phyloP scores from a whole-genome alignment of 2,888 invertebrate genomes.

The Griposia aprilina region DNA sequence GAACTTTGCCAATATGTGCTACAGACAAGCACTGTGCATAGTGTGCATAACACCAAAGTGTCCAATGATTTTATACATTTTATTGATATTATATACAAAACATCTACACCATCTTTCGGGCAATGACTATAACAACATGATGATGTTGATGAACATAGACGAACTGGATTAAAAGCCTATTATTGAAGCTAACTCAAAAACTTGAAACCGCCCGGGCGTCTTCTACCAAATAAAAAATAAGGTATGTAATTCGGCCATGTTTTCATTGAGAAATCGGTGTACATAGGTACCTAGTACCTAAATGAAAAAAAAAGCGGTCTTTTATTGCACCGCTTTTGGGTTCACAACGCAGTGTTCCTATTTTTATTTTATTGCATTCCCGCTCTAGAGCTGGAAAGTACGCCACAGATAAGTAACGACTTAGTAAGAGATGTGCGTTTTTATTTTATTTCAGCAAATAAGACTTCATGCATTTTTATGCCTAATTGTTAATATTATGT shows the following conservation, averaged over 20 bases:
- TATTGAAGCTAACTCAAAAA: background rate
- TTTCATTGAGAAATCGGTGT: too few relatives aligned
- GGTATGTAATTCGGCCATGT: background rate
- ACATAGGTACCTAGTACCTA: too few relatives aligned
- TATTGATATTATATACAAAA: background rate
- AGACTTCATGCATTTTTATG: background rate
- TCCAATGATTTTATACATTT: background rate
- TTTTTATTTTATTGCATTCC: background rate
- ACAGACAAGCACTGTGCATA: background rate
- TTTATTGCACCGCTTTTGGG: background rate
- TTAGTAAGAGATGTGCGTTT: background rate
- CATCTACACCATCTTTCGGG: background rate
- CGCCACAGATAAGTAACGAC: background rate
- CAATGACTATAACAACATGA: slow-evolving; percentile 1
- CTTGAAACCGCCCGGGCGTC: background rate
- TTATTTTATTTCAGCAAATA: background rate
- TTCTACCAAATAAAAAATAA: background rate
- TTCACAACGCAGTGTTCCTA: too few relatives aligned
- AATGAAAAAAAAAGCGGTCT: too few relatives aligned
- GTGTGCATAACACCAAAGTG: background rate
- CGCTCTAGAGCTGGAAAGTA: background rate
- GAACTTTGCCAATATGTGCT: background rate
- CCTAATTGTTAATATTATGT: background rate
- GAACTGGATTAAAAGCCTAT: background rate
- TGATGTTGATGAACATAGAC: background rate